Conservation (phyloP, 2,113 vertebrate genomes). For the Ascaphus truei region DNA sequence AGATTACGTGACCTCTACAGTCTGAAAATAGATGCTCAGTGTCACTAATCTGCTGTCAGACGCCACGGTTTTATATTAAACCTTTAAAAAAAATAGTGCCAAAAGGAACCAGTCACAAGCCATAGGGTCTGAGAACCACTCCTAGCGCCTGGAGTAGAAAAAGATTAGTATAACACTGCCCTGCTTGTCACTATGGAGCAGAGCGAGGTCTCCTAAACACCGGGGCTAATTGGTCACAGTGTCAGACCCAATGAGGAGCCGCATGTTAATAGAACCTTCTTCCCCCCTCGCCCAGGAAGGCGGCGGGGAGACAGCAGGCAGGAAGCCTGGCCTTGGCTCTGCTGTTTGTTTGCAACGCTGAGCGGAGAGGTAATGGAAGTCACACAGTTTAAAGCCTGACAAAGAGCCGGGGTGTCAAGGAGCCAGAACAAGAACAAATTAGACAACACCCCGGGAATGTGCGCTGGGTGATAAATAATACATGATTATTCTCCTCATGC, state of each 20-base stretch:
- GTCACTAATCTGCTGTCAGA: too few relatives aligned
- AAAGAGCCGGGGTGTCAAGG: constrained; percentile 68
- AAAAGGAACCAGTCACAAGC: neutral
- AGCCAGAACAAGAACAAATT: constrained; percentile 44
- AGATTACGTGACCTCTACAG: too few relatives aligned
- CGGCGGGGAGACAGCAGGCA: constrained; percentile 69
- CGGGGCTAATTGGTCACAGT: constrained; percentile 91
- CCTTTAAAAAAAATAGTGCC: too few relatives aligned
- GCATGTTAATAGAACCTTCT: constrained; percentile 95
- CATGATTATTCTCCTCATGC: neutral
- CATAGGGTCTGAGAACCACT: neutral
- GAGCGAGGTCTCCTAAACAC: constrained; percentile 79
- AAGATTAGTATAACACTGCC: constrained; percentile 31
- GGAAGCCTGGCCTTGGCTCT: constrained; percentile 67
- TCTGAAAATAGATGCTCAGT: too few relatives aligned
- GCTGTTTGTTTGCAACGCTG: constrained; percentile 71
- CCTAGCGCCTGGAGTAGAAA: neutral
- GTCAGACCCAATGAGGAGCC: constrained; percentile 89
- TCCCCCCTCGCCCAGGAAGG: constrained; percentile 70
- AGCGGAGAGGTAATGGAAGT: constrained; percentile 73
- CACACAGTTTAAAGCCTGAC: constrained; percentile 72
- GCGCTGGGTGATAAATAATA: constrained; percentile 33
- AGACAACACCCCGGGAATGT: too few relatives aligned
- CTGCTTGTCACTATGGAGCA: constrained; percentile 77
- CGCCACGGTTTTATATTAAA: too few relatives aligned